These are phyloP conservation scores for Oostethus manadensis DNA, from an alignment of 2,113 vertebrate genomes.

Conservation along the genomic window DNA sequence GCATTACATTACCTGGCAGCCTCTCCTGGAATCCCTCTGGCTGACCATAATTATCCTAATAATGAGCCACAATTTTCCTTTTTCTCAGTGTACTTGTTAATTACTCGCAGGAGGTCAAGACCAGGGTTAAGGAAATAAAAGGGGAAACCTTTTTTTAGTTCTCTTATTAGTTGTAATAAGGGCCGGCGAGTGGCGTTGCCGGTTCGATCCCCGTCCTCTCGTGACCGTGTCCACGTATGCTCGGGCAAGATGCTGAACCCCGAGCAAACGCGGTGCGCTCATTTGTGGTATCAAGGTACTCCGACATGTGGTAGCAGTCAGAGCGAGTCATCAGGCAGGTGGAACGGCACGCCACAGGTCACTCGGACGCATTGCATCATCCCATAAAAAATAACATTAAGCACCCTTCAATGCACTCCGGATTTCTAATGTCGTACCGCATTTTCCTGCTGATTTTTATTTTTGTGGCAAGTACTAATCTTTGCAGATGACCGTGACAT, in stretches of 20 bases:
- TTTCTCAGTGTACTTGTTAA: slow-evolving; percentile 69
- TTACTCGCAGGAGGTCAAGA: slow-evolving; percentile 55
- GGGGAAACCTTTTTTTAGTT: slow-evolving; percentile 14
- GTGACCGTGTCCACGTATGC: no score
- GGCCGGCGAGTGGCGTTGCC: no score
- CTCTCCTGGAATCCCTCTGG: slow-evolving; percentile 52
- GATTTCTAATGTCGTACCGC: background rate
- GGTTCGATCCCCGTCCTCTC: no score
- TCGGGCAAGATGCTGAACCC: no score
- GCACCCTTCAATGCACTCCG: background rate
- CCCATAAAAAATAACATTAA: slow-evolving; percentile 19
- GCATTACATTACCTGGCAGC: slow-evolving; percentile 56
- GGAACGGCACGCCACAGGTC: slow-evolving; percentile 46
- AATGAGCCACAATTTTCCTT: slow-evolving; percentile 70
- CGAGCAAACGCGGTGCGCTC: no score
- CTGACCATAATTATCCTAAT: slow-evolving; percentile 65
- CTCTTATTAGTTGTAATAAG: slow-evolving; percentile 43
- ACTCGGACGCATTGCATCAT: slow-evolving; percentile 34
- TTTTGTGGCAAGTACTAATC: slow-evolving; percentile 27
- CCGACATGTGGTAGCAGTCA: no score
- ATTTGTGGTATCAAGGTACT: no score
- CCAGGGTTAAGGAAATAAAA: slow-evolving; percentile 67
- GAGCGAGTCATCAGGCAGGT: slow-evolving; percentile 34
- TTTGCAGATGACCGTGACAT: slow-evolving; percentile 34
- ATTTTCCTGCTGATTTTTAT: slow-evolving; percentile 36